Base-by-base conservation (phyloP, 2,113 vertebrate genomes). In the Chrysochloris asiatica region DNA sequence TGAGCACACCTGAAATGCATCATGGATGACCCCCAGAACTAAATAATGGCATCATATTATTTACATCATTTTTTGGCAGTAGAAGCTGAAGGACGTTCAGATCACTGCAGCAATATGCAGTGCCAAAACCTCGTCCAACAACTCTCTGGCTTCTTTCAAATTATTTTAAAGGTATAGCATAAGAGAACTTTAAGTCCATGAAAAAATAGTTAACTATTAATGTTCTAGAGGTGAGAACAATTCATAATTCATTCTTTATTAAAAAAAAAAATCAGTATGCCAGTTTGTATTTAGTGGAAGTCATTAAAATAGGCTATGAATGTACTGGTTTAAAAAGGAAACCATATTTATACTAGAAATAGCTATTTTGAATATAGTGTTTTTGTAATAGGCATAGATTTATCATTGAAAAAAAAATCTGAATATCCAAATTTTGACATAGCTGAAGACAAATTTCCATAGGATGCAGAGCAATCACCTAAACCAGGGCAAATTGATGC, bases 31-130 rank as follows among this genome's bases (percentile, higher is more conserved):
- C 21, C 69, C 8, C 41, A 26, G 10, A 16, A 11, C 59, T 78
- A 91, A 82, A 82, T 30, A 11, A 63, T 63, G 78, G 30, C 54
- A 78, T 89, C 43, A 38, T 3, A 79, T 30, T 38, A 69, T 83
- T 88, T 78, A 45, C 38, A 41, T 91, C 28, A 93, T 45, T 56
- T 38, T 59, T 83, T 94, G 69, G 75, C 78, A n/a, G 36, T 86
- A 67, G 56, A n/a, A 69, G 41, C n/a, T 50, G 79, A 61, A 94
- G 75, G 92, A 71, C 83, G 12, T 2, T 19, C 41, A 75, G 52
- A 78, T 78, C 83, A 84, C 36, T 87, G 54, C 38, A 78, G 54
- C 36, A 7, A 30, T 36, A n/a, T 19, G 14, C 0, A 8, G 5
- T n/a, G n/a, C 76, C 76, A 86, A 41, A 12, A 78, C 11, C 26